Conservation (phyloP, 2,888 invertebrate genomes). For the Leptura quadrifasciata region DNA sequence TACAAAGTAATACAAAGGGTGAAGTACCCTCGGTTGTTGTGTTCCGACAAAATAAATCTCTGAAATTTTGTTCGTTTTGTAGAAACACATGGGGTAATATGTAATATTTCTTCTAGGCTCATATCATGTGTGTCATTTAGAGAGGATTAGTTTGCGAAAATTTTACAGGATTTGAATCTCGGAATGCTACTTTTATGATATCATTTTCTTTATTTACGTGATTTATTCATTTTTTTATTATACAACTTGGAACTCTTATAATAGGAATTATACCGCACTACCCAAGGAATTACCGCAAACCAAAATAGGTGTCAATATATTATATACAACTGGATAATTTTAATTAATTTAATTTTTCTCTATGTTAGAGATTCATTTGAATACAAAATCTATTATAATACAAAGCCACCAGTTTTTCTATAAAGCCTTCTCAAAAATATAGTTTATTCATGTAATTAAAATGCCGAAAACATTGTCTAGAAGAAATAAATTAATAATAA, state of each 20-base stretch:
- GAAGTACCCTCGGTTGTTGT: constrained; percentile 38
- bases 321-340: too few species aligned
- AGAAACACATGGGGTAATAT: constrained; percentile 37
- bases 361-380: too few species aligned
- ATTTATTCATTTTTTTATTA: neutral
- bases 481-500: too few species aligned
- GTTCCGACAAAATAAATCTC: constrained; percentile 40
- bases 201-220: constrained; percentile 5
- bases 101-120: constrained; percentile 30
- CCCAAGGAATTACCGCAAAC: too few species aligned
- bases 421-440: too few species aligned
- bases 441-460: too few species aligned
- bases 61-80: constrained; percentile 41
- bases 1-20: constrained; percentile 44
- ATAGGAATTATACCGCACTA: neutral
- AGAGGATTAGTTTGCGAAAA: constrained; percentile 27
- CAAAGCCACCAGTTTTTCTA: too few species aligned
- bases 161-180: neutral
- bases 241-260: neutral
- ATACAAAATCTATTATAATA: too few species aligned
- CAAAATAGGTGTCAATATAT: too few species aligned
- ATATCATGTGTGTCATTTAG: constrained; percentile 36
- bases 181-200: neutral
- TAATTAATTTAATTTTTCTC: too few species aligned
- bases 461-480: too few species aligned